These are phyloP conservation scores for Muscidifurax raptorellus DNA, from an alignment of 1,140 invertebrate genomes.

Conservation along the genomic window DNA sequence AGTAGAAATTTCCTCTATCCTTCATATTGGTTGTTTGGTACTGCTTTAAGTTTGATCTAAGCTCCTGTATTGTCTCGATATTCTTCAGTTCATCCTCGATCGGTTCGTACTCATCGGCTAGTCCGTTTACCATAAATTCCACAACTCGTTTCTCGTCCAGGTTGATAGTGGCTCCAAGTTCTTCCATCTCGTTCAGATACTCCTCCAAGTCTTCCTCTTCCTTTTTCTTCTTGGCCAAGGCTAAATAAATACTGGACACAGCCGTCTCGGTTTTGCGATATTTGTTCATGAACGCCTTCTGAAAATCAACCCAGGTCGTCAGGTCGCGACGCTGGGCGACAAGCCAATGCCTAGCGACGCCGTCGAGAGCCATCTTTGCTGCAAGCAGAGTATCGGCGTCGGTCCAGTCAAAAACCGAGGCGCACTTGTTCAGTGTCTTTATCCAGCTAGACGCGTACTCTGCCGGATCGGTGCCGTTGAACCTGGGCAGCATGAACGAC, in stretches of 20 bases:
- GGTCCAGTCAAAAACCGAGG: not conserved
- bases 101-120: not conserved
- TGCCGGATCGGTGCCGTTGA: not conserved
- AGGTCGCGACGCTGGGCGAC: not conserved
- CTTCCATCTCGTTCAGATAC: not conserved
- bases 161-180: not conserved
- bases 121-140: not conserved
- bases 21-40: not conserved
- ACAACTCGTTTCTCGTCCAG: not conserved
- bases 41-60: not conserved
- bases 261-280: not conserved
- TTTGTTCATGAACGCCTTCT: not conserved
- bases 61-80: not conserved
- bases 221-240: not conserved
- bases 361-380: not conserved
- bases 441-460: not conserved
- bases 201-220: not conserved
- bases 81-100: not conserved
- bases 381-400: not conserved
- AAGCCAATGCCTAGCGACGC: not conserved
- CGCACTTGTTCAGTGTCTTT: not conserved
- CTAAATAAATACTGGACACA: not conserved
- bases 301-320: not conserved
- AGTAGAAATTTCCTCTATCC: not conserved
- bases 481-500: not conserved